Evolutionary conservation across 2,113 vertebrate genomes (phyloP), one percentile per base, ranked within the genome.

Genomic region (Cygnus atratus): DNA sequence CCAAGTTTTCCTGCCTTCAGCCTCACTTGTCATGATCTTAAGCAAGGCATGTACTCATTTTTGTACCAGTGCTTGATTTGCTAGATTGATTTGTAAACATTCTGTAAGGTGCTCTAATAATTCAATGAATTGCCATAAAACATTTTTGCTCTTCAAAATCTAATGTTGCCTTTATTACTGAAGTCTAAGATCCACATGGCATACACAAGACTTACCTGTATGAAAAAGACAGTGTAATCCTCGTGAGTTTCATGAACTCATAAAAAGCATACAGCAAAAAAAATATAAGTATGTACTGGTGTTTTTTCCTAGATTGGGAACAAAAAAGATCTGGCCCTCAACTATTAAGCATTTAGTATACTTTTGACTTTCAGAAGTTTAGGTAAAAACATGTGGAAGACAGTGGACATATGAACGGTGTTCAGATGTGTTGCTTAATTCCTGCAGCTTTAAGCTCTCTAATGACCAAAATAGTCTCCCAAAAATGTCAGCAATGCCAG

Each of bases 61-160:
- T 48, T 57, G 12, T 46, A 41, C 1, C 1, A 12, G 13, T 0
- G 0, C 0, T 1, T 57, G 14, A 87, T 68, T 71, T 63, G 6
- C 54, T 50, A 67, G 19, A 75, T 17, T 37, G 12, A 71, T 43
- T 57, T 0, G 0, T 20, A 68, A 68, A 61, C 37, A 68, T 55
- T 61, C 55, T 33, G 39, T 39, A 84, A 55, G 25, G 68, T n/a
- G 20, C 2, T 11, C 33, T 26, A 70, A 75, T 18, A 72, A 81
- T 13, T 5, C 6, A 68, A 65, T 10, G 13, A 2, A 43, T 4
- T 2, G 3, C n/a, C 83, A 24, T 18, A 73, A 92, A 61, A 79
- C 20, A 46, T 11, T 50, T 73, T n/a, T 74, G 39, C 22, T 62
- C 22, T 65, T 52, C 46, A 79, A 67, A 90, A 76, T 48, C 13